Evolutionary conservation across 2,797 vertebrate species (phyloP).

Genomic region (Phalloptychus januarius): DNA sequence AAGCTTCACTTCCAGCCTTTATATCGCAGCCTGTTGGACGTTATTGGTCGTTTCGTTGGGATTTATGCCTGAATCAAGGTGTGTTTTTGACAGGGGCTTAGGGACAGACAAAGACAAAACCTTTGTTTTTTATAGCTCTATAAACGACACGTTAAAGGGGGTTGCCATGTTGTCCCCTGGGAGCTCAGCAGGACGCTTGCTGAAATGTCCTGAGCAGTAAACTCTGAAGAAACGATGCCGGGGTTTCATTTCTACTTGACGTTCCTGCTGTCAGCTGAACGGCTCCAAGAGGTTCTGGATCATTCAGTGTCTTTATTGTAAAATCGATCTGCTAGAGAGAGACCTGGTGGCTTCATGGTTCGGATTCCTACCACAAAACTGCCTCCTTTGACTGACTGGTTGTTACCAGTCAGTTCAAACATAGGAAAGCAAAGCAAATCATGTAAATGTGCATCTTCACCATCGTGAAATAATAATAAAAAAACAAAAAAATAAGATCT

Average conservation of each 20-base stretch:
- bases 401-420: not conserved
- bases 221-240: not conserved
- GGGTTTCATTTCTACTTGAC: slow-evolving; percentile 6
- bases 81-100: slow-evolving; percentile 67
- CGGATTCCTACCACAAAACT: not conserved
- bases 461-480: not conserved
- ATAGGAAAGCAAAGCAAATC: not conserved
- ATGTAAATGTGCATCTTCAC: not conserved
- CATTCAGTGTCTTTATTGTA: not conserved
- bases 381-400: not conserved
- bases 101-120: slow-evolving; percentile 42
- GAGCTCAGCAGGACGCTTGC: slow-evolving; percentile 11
- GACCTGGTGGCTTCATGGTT: not conserved
- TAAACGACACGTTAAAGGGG: slow-evolving; percentile 46
- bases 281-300: not conserved
- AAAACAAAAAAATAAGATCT: not conserved
- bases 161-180: slow-evolving; percentile 27
- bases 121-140: slow-evolving; percentile 53
- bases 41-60: slow-evolving; percentile 56
- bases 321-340: not conserved
- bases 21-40: slow-evolving; percentile 36
- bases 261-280: not conserved
- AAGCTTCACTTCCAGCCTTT: slow-evolving; percentile 52
- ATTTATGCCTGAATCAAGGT: slow-evolving; percentile 68
- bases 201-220: not conserved